phyloP scores from a whole-genome alignment of 2,888 invertebrate genomes.

The Chaitophorus viminalis region DNA sequence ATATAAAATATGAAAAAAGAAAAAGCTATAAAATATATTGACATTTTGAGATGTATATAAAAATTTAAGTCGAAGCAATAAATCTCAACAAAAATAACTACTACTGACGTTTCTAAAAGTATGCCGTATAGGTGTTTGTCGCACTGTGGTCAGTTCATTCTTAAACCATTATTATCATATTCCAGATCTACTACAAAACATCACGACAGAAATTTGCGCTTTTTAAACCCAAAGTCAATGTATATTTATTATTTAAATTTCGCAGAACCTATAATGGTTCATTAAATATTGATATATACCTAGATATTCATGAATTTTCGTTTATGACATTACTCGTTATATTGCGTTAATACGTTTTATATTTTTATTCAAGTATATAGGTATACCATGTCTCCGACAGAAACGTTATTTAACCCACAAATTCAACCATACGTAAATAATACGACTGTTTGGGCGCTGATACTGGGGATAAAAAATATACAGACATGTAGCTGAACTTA shows the following conservation, averaged over 20 bases:
- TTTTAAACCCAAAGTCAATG: neutral
- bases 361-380: constrained; percentile 17
- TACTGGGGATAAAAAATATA: neutral
- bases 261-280: neutral
- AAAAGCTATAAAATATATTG: too few relatives aligned
- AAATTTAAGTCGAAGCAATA: too few relatives aligned
- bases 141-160: neutral
- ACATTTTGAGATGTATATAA: too few relatives aligned
- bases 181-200: neutral
- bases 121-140: too few relatives aligned
- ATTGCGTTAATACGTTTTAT: constrained; percentile 18
- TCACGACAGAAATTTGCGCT: neutral
- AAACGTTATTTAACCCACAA: constrained; percentile 35
- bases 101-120: too few relatives aligned
- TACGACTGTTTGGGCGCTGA: neutral
- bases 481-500: neutral
- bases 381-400: neutral
- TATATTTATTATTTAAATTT: neutral
- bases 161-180: constrained; percentile 7
- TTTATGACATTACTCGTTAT: constrained; percentile 35
- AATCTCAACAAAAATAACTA: too few relatives aligned
- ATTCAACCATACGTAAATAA: neutral
- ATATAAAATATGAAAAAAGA: too few relatives aligned
- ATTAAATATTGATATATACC: neutral
- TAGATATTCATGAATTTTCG: neutral